Evolutionary conservation across 2,888 invertebrate genomes (phyloP), one percentile per base, ranked within the genome.

Genomic region (Acrobasis repandana): DNA sequence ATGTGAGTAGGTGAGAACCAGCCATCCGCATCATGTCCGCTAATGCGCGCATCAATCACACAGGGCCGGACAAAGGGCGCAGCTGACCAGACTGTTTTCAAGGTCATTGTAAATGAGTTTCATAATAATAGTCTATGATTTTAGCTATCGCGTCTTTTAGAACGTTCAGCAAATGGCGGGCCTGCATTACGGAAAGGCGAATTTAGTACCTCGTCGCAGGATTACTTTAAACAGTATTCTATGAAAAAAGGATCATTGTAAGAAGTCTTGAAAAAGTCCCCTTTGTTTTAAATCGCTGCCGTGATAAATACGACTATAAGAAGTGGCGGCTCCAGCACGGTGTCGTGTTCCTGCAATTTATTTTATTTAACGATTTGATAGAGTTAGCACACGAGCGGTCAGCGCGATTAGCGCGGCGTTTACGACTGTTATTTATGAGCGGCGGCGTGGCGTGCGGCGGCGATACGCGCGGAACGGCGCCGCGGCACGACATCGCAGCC

Each of bases 391-490:
- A 38, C 38, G 54, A 52, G 51, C 51, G 51, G 52, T 52, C 36
- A 18, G 28, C 50, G 18, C 52, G 54, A 54, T 54, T 54, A 54
- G 54, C 54, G 18, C 38, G 54, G 28, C 52, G 52, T 54, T 54
- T 54, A 54, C 54, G 54, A 54, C 54, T 18, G 38, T 54, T 54
- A 54, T 54, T 54, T 54, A 54, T 43, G 49, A 6, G 43, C 43
- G 11, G 43, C 43, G 43, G 14, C 43, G 43, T n/a, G 14, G 43
- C 43, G 43, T 43, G 43, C 43, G 43, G 38, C 43, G 43, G 43
- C 43, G 43, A 43, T 14, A 43, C 43, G 28, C 20, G 20, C 43
- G 43, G 14, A 43, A 43, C 43, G 11, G 43, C 43, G 43, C 43
- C 43, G 43, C 43, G 43, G 43, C 43, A 43, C 43, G 43, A 43